These are phyloP conservation scores for Aphidius gifuensis DNA, from an alignment of 1,140 invertebrate species.

Conservation along the genomic window DNA sequence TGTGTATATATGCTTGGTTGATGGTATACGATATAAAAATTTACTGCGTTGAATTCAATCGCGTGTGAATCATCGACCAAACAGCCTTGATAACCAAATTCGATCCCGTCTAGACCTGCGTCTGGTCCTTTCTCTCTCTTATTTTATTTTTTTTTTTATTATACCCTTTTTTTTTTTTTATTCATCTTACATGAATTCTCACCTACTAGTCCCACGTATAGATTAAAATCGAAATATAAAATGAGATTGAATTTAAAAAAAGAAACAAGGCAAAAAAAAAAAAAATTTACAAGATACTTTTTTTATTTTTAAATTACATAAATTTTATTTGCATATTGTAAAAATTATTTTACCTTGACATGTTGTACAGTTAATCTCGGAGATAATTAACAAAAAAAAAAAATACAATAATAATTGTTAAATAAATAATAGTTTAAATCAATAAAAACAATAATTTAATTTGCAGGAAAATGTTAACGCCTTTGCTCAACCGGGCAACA, in stretches of 20 bases:
- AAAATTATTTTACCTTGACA: background rate
- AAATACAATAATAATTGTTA: background rate
- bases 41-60: too few relatives aligned
- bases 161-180: background rate
- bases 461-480: conserved; percentile 3
- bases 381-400: background rate
- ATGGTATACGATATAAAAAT: conserved; percentile 7
- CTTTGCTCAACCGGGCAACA: background rate
- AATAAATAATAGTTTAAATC: background rate
- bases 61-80: conserved; percentile 16
- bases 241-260: background rate
- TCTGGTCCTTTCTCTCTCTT: conserved; percentile 10
- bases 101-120: conserved; percentile 21
- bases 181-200: background rate
- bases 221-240: background rate
- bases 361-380: background rate
- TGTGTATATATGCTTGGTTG: too few relatives aligned
- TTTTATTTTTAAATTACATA: too few relatives aligned
- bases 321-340: conserved; percentile 5
- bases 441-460: conserved; percentile 4
- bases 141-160: background rate
- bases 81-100: conserved; percentile 26
- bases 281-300: too few relatives aligned
- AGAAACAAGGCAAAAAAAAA: conserved; percentile 1
- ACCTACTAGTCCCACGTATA: background rate